Base-by-base conservation (phyloP, 1,140 invertebrate species). In the Yoshiicerus persimilis region DNA sequence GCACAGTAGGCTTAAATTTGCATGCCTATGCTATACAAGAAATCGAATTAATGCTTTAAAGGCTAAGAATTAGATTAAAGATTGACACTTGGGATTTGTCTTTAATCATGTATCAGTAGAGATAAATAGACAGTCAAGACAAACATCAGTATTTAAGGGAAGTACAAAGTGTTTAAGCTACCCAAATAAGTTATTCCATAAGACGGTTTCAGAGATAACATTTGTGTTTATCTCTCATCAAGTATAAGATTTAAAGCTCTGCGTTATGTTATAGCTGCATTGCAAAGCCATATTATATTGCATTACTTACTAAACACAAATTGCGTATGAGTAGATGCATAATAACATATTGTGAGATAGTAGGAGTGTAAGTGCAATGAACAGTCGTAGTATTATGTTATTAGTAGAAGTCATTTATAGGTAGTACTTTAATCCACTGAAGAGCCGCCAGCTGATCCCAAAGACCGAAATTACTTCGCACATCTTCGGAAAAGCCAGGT, bases 391-490 rank as follows among this genome's bases (percentile, higher is more conserved):
- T 11, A 13, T 13, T 13, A 39, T 13, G 6, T 39, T 39, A 39
- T 39, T 39, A 3, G 38, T 16, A 9, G 16, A 41, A 41, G 39
- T 41, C 39, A 9, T 41, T 9, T n/a, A n/a, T n/a, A 66, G 20
- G 64, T 27, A 66, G 62, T 89, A 89, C 90, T 56, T 89, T 89
- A 13, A 91, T 91, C 90, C 90, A 91, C 64, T 90, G 89, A 27
- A 91, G 86, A 20, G 89, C 89, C 4, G 90, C 90, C 8, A 90
- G 36, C 66, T 90, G 89, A 86, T 91, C 90, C 89, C 88, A 90
- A 38, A 91, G 88, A 9, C 90, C 90, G 86, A 90, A 91, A 77
- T 91, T 91, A 62, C 85, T 90, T 66, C 90, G 11, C 27, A 87
- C 64, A 38, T 91, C 89, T 8, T 90, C 88, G 1, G 80, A 84